phyloP scores from a whole-genome alignment of 2,797 vertebrate species.

The Oryzias dopingdopingensis region DNA sequence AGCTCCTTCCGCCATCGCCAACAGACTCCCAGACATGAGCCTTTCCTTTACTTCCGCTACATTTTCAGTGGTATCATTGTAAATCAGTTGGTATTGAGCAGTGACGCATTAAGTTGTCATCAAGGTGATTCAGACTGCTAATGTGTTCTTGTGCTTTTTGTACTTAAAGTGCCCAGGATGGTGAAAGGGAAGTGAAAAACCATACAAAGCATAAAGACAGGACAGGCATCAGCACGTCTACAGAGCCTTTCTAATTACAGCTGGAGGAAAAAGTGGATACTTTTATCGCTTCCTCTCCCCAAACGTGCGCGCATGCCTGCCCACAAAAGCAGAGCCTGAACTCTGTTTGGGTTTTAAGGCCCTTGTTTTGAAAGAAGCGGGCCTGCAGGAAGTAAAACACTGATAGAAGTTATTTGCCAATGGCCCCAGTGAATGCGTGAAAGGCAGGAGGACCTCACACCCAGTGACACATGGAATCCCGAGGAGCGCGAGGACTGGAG shows the following conservation, averaged over 20 bases:
- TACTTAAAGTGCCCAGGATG: conserved; percentile 15
- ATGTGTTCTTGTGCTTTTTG: conserved; percentile 14
- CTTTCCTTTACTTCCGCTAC: conserved; percentile 7
- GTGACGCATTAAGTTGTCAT: conserved; percentile 44
- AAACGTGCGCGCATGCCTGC: not conserved
- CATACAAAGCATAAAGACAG: not conserved
- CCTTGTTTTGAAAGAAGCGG: conserved; percentile 38
- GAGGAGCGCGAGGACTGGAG: conserved; percentile 31
- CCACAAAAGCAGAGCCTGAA: conserved; percentile 32
- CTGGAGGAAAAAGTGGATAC: conserved; percentile 8
- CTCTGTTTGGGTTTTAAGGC: conserved; percentile 44
- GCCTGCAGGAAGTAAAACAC: conserved; percentile 39
- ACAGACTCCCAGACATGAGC: conserved; percentile 13
- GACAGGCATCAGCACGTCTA: conserved; percentile 22
- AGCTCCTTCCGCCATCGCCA: too few species aligned
- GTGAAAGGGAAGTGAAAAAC: not conserved
- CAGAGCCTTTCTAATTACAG: conserved; percentile 1
- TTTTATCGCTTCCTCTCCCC: conserved; percentile 32
- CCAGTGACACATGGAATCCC: conserved; percentile 39
- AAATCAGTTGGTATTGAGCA: conserved; percentile 28
- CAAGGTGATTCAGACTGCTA: conserved; percentile 25
- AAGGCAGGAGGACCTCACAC: conserved; percentile 46
- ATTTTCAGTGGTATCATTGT: conserved; percentile 28
- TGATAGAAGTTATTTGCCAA: conserved; percentile 49
- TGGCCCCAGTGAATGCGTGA: conserved; percentile 24